Conservation (phyloP, 2,113 vertebrate species). For the Neopipo cinnamomea region DNA sequence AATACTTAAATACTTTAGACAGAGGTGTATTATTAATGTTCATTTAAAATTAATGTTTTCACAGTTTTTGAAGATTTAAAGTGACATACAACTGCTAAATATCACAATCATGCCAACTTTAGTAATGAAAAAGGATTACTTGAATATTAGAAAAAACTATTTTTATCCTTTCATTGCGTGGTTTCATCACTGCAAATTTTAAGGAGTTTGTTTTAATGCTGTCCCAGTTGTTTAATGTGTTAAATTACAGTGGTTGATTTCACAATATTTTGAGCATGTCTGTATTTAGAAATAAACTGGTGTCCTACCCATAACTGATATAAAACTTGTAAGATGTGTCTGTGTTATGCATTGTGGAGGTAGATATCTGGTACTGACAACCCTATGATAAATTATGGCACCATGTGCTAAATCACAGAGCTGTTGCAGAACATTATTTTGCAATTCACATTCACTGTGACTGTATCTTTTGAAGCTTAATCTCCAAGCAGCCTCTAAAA, state of each 20-base stretch:
- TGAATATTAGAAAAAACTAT: background rate
- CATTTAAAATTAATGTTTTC: conserved; percentile 53
- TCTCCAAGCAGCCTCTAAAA: background rate
- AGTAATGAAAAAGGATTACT: background rate
- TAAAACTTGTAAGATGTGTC: background rate
- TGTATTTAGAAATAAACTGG: background rate
- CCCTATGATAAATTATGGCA: background rate
- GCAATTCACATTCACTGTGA: background rate
- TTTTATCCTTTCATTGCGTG: background rate
- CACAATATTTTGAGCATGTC: background rate
- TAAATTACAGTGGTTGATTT: background rate
- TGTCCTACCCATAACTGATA: background rate
- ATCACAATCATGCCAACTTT: background rate
- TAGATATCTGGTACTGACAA: background rate
- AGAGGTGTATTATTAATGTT: conserved; percentile 54
- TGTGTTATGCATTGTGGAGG: background rate
- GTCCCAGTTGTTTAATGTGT: background rate
- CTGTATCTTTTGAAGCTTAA: background rate
- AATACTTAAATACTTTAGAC: conserved; percentile 54
- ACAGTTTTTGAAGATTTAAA: conserved; percentile 41
- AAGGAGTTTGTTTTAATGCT: background rate
- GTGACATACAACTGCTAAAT: conserved; percentile 8
- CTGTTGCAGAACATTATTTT: background rate
- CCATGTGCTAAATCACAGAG: background rate
- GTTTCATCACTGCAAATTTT: background rate